phyloP scores from a whole-genome alignment of 92 coral and sea anemone species.

The Phenganax stokvisi region DNA sequence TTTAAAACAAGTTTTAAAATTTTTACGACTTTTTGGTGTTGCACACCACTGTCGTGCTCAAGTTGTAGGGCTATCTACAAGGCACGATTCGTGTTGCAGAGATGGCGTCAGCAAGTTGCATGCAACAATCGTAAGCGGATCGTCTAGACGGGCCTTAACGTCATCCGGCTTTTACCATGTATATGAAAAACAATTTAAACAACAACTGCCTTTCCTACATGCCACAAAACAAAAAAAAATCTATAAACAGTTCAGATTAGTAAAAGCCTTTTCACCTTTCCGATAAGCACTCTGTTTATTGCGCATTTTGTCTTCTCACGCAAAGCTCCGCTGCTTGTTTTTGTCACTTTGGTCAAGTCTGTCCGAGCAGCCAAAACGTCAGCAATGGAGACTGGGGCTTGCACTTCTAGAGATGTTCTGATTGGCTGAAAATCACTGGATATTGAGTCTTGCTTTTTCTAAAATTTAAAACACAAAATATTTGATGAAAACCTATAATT shows the following conservation, averaged over 20 bases:
- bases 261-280: slow-evolving; percentile 50
- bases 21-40: too few relatives aligned
- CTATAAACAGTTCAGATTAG: too few relatives aligned
- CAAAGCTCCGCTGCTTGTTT: slow-evolving; percentile 78
- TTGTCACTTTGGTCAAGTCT: slow-evolving; percentile 75
- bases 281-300: slow-evolving; percentile 84
- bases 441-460: slow-evolving; percentile 84
- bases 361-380: slow-evolving; percentile 83
- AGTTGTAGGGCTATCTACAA: too few relatives aligned
- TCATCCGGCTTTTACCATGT: too few relatives aligned
- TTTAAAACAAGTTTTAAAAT: too few relatives aligned
- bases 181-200: neutral
- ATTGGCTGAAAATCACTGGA: slow-evolving; percentile 72
- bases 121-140: too few relatives aligned
- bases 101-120: too few relatives aligned
- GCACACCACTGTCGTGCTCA: too few relatives aligned
- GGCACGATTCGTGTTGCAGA: too few relatives aligned
- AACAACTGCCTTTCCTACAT: neutral
- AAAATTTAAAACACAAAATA: neutral
- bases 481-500: too few relatives aligned
- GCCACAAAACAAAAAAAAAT: too few relatives aligned
- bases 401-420: slow-evolving; percentile 58
- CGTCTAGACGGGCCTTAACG: too few relatives aligned
- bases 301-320: slow-evolving; percentile 87
- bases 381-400: slow-evolving; percentile 72